Base-by-base conservation (phyloP, 1,140 invertebrate species). In the Lepidurus packardi region DNA sequence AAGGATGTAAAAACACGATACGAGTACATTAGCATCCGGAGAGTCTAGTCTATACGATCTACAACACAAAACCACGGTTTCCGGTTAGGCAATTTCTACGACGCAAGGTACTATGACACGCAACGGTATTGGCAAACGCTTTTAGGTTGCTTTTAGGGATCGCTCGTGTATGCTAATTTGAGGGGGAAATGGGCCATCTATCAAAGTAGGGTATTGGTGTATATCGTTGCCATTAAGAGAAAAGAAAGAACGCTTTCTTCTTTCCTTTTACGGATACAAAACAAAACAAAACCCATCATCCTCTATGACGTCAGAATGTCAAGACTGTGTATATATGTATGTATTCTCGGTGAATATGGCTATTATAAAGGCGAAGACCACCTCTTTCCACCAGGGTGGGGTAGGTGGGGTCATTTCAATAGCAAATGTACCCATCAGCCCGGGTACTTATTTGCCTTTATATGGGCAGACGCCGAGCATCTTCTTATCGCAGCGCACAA, bases 251-350 rank as follows among this genome's bases (percentile, higher is more conserved):
- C 3, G 53, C 53, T 21, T 65, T 65, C 53, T 65, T 65, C 53
- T 16, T 65, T 65, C 53, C 53, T 65, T 65, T 65, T 65, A 65
- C 21, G 53, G 53, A n/a, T n/a, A n/a, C n/a, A n/a, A n/a, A n/a
- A 16, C 53, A 21, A 13, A 65, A 65, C 53, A 34, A 34, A 34
- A 34, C 34, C 34, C 34, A 34, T 65, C 53, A 13, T 21, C 45
- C 13, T 16, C 53, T 21, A 16, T 65, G 53, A 65, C 53, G 53
- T 65, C 53, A 65, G 53, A 65, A 65, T 65, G 10, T 65, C 53
- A 65, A 21, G 53, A 65, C n/a, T 65, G 21, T 65, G 9, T 65
- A 65, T 65, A n/a, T 65, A 65, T 21, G 21, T 65, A 65, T 65
- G 7, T 65, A 65, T n/a, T 65, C 5, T 21, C 21, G 16, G 7